A percentile compares a stretch with the other conserved stretches of the same genome.
Evolutionary conservation across 1,140 invertebrate species (phyloP).

Genomic region (Drosophila truncata): DNA sequence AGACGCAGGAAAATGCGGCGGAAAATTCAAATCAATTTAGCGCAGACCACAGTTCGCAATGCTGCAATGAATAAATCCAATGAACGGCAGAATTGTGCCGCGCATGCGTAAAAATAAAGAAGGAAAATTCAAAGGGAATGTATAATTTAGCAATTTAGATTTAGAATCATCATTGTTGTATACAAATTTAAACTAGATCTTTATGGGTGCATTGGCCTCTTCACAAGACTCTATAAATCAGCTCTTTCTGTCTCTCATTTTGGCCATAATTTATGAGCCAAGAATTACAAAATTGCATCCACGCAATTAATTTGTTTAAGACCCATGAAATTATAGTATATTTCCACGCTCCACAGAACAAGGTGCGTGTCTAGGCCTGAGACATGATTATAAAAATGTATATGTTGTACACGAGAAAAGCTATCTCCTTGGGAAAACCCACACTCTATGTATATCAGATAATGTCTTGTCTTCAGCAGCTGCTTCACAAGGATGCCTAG

Average conservation of each 20-base stretch:
- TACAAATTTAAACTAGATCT: slow-evolving; percentile 10
- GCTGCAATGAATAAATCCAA: slow-evolving; percentile 55
- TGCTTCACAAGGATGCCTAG: slow-evolving; percentile 1
- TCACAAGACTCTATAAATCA: slow-evolving; percentile 6
- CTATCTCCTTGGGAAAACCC: slow-evolving; percentile 21
- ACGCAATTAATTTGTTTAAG: slow-evolving; percentile 64
- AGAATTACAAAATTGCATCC: slow-evolving; percentile 51
- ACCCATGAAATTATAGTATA: slow-evolving; percentile 62
- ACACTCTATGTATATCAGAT: slow-evolving; percentile 8
- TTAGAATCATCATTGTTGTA: slow-evolving; percentile 30
- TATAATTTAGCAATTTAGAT: slow-evolving; percentile 76
- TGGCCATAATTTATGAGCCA: slow-evolving; percentile 26
- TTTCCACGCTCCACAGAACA: slow-evolving; percentile 25
- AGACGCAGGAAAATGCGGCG: slow-evolving; percentile 48
- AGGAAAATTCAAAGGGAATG: slow-evolving; percentile 23
- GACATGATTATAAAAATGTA: slow-evolving; percentile 35
- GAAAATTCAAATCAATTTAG: slow-evolving; percentile 81
- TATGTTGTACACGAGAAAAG: slow-evolving; percentile 13
- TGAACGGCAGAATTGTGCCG: slow-evolving; percentile 35
- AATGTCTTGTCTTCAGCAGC: not conserved
- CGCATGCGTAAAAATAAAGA: slow-evolving; percentile 44
- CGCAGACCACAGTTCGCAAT: slow-evolving; percentile 59
- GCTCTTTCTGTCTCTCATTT: slow-evolving; percentile 13
- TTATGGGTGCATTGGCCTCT: slow-evolving; percentile 46
- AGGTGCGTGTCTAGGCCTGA: slow-evolving; percentile 39